Conservation (phyloP, 2,113 vertebrate genomes). For the Collichthys lucidus region DNA sequence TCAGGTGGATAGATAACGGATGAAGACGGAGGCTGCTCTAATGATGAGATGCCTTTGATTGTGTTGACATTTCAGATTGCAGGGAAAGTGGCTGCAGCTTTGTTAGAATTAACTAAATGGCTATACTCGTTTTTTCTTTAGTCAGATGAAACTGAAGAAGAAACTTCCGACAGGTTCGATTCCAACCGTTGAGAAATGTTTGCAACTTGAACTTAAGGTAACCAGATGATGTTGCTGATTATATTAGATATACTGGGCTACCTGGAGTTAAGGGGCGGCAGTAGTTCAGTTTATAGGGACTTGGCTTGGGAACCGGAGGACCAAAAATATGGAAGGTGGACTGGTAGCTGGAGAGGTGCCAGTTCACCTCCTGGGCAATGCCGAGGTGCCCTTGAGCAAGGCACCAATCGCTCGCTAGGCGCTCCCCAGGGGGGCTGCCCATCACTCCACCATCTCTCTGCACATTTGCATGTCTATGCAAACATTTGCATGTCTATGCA, state of each 20-base stretch:
- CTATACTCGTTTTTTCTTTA: background rate
- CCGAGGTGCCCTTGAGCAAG: no score
- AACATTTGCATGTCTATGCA: no score
- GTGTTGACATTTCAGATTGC: background rate
- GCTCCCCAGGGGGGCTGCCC: no score
- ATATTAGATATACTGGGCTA: background rate
- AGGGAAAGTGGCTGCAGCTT: background rate
- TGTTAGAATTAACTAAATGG: background rate
- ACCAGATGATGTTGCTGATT: no score
- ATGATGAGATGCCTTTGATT: constrained; percentile 10
- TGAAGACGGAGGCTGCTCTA: background rate
- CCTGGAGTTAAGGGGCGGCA: background rate
- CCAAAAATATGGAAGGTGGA: no score
- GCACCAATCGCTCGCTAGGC: no score
- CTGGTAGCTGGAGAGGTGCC: no score
- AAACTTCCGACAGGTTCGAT: background rate
- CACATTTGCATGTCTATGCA: no score
- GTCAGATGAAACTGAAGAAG: background rate
- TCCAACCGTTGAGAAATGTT: background rate
- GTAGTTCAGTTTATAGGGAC: no score
- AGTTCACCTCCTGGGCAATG: no score
- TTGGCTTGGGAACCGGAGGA: no score
- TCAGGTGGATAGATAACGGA: constrained; percentile 36
- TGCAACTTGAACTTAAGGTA: background rate
- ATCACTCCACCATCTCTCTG: no score